These are phyloP conservation scores for Rhagoletis pomonella DNA, from an alignment of 1,140 invertebrate genomes.

Conservation along the genomic window DNA sequence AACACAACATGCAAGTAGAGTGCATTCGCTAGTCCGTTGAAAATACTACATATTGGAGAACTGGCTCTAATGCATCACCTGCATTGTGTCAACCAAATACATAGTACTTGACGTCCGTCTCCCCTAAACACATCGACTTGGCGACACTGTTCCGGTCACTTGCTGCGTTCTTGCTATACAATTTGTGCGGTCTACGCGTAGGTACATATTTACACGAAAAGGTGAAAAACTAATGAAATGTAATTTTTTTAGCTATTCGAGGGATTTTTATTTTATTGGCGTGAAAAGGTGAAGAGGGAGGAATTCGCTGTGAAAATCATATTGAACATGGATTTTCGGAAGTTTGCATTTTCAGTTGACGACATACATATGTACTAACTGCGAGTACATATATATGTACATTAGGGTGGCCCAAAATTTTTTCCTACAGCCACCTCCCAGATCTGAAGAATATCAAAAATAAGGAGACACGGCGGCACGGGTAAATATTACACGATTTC, in stretches of 20 bases:
- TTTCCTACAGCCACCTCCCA: too few relatives aligned
- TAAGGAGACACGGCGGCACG: too few relatives aligned
- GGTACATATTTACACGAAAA: not conserved
- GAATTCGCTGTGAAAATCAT: not conserved
- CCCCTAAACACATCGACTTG: conserved; percentile 23
- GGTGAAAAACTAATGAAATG: conserved; percentile 9
- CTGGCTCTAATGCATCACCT: not conserved
- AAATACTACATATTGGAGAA: not conserved
- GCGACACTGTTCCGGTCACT: conserved; percentile 54
- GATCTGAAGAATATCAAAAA: too few relatives aligned
- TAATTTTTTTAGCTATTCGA: not conserved
- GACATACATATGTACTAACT: too few relatives aligned
- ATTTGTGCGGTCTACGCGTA: not conserved
- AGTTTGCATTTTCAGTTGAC: not conserved
- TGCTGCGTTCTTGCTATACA: conserved; percentile 34
- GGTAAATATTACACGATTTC: too few relatives aligned
- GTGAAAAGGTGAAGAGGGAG: not conserved
- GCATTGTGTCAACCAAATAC: not conserved
- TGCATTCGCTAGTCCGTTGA: not conserved
- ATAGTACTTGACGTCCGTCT: not conserved
- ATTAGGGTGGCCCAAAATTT: too few relatives aligned
- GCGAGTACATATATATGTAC: too few relatives aligned
- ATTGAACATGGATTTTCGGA: not conserved
- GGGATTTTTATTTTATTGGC: not conserved
- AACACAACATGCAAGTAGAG: not conserved